A percentile compares a stretch with the other conserved stretches of the same genome.
Evolutionary conservation across 2,113 vertebrate genomes (phyloP).

Genomic region (Petroica traversi): DNA sequence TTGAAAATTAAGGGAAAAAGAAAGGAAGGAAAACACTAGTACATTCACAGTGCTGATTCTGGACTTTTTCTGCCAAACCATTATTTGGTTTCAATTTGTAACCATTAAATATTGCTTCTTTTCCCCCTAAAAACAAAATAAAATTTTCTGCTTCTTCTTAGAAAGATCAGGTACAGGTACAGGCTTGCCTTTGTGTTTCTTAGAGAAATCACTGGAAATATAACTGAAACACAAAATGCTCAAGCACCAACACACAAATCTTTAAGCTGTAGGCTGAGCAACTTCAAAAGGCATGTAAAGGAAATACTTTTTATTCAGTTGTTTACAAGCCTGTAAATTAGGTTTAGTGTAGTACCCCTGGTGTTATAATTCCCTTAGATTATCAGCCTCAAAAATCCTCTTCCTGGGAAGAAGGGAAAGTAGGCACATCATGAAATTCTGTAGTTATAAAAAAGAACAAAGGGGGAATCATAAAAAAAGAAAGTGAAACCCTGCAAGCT

Average conservation of each 20-base stretch:
- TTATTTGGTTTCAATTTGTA: not conserved
- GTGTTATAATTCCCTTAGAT: not conserved
- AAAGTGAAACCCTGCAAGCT: not conserved
- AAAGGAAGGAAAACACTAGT: not conserved
- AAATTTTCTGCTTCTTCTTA: not conserved
- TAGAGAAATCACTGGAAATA: not conserved
- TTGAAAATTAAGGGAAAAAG: not conserved
- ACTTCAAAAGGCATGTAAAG: not conserved
- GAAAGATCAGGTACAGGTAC: not conserved
- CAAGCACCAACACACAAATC: not conserved
- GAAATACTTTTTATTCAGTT: not conserved
- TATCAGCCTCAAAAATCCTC: not conserved
- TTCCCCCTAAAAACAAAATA: not conserved
- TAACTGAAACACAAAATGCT: not conserved
- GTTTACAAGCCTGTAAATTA: not conserved
- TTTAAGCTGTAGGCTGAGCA: not conserved
- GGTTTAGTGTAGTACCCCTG: not conserved
- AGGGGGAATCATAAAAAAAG: not conserved
- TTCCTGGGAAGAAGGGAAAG: not conserved
- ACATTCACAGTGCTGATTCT: not conserved
- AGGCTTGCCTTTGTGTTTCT: not conserved
- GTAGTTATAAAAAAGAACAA: not conserved
- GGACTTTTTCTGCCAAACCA: not conserved
- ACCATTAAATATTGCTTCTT: not conserved
- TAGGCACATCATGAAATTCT: not conserved